Evolutionary conservation across 2,797 vertebrate genomes (phyloP).

Genomic region (Notoglanidium macrostoma): DNA sequence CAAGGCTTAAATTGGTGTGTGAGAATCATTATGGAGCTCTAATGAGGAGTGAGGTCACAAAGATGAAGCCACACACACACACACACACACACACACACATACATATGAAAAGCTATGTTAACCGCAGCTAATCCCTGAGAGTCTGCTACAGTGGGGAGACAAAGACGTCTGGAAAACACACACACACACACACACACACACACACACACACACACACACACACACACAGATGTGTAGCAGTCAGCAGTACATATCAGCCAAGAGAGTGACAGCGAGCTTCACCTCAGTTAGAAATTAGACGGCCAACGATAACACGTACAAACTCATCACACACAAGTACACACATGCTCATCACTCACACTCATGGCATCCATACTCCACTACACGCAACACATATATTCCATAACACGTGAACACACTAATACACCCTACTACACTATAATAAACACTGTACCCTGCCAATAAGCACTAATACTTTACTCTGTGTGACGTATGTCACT

Average conservation of each 20-base stretch:
- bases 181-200: background rate
- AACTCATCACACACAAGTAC: background rate
- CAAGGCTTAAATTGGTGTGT: constrained; percentile 15
- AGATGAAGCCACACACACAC: constrained; percentile 22
- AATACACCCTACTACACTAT: background rate
- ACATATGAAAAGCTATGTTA: background rate
- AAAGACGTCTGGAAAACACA: background rate
- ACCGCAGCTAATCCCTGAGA: background rate
- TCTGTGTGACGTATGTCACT: too few relatives aligned
- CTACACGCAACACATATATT: background rate
- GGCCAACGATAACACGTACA: background rate
- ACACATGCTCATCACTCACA: background rate
- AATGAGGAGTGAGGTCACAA: background rate
- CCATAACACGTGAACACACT: background rate
- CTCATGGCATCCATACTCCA: background rate
- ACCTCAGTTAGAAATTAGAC: background rate
- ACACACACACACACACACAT: constrained; percentile 1
- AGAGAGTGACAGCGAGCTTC: background rate
- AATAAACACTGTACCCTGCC: too few relatives aligned
- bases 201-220: background rate
- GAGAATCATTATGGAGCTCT: constrained; percentile 10
- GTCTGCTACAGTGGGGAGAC: background rate
- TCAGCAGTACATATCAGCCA: background rate
- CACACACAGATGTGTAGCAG: background rate
- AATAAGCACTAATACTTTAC: too few relatives aligned